Percentiles rank a stretch among this genome's conserved stretches.
These are phyloP conservation scores for Crypturellus undulatus DNA, from an alignment of 2,113 vertebrate genomes.

Conservation along the genomic window DNA sequence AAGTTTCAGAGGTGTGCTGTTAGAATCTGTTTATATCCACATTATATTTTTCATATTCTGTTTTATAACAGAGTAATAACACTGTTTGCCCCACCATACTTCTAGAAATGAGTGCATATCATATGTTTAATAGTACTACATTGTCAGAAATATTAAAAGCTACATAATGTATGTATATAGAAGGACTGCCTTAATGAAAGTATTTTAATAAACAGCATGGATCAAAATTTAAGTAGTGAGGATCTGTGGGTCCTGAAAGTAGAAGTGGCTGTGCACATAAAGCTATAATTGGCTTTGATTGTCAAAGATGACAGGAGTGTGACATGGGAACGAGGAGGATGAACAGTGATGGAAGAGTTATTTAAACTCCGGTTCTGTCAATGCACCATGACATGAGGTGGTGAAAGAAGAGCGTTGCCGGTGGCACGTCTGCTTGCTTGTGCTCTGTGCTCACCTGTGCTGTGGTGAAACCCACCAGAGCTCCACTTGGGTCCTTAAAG, in stretches of 20 bases:
- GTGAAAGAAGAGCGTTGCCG: not conserved
- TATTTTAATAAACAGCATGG: conserved; percentile 20
- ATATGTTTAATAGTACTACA: not conserved
- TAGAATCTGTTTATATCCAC: not conserved
- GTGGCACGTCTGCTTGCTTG: fast-evolving
- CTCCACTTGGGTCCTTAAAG: not conserved
- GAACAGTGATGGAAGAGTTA: not conserved
- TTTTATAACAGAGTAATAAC: conserved; percentile 6
- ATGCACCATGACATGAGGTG: not conserved
- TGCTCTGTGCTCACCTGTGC: not conserved
- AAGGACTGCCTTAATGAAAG: conserved; percentile 24
- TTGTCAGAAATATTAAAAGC: conserved; percentile 56
- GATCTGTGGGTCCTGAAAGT: not conserved
- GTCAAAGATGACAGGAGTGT: not conserved
- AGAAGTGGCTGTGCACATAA: conserved; percentile 9
- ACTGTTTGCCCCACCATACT: not conserved
- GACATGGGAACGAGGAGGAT: not conserved
- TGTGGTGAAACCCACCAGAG: not conserved
- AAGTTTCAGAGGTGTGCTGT: not conserved
- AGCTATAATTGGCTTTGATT: not conserved
- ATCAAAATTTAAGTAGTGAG: not conserved
- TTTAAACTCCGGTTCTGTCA: not conserved
- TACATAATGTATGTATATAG: conserved; percentile 40
- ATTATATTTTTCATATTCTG: not conserved
- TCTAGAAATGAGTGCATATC: conserved; percentile 8